Evolutionary conservation across 2,888 invertebrate species (phyloP).

Genomic region (Lapara coniferarum): DNA sequence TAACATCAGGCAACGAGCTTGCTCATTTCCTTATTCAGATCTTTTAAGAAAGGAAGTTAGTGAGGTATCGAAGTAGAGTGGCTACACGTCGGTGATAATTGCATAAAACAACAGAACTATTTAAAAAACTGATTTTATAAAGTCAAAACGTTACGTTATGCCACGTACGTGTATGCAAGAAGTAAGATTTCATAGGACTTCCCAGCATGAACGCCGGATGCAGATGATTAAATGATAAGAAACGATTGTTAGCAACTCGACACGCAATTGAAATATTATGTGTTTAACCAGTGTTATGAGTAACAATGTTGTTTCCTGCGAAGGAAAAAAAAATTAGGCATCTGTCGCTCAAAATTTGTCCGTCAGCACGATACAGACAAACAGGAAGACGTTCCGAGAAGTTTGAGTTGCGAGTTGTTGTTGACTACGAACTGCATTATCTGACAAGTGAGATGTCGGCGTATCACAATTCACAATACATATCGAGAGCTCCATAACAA

Average conservation of each 20-base stretch:
- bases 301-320: constrained; percentile 30
- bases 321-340: background rate
- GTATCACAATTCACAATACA: background rate
- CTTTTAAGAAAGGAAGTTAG: too few relatives aligned
- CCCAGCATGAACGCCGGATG: constrained; percentile 35
- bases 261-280: constrained; percentile 39
- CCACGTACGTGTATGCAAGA: constrained; percentile 5
- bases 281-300: constrained; percentile 38
- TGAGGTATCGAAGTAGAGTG: too few relatives aligned
- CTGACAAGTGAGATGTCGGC: background rate
- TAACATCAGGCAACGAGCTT: too few relatives aligned
- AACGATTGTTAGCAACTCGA: constrained; percentile 40
- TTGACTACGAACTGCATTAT: background rate
- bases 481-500: too few relatives aligned
- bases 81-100: too few relatives aligned
- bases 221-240: constrained; percentile 44
- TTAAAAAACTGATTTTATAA: background rate
- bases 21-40: too few relatives aligned
- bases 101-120: background rate
- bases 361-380: constrained; percentile 1
- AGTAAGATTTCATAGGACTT: constrained; percentile 24
- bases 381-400: constrained; percentile 21
- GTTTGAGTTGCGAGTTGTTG: background rate
- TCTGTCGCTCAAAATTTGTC: constrained; percentile 8
- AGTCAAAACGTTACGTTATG: background rate